Percentiles rank a stretch among this genome's conserved stretches.
These are phyloP conservation scores for Pantala flavescens DNA, from an alignment of 1,140 invertebrate species.

Conservation along the genomic window DNA sequence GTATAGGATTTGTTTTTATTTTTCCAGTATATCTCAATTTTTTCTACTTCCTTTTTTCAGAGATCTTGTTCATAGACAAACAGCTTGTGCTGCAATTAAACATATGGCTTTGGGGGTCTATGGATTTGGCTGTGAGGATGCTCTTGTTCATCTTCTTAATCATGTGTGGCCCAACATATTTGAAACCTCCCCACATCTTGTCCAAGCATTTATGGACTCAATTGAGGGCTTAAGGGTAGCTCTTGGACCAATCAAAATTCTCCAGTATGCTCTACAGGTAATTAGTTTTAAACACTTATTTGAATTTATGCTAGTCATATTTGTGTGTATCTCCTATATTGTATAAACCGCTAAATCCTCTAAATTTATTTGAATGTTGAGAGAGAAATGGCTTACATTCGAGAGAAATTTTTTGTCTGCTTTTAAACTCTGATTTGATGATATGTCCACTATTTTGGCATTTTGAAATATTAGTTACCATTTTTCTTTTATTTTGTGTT, in stretches of 20 bases:
- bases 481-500: no score
- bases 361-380: no score
- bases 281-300: slow-evolving; percentile 20
- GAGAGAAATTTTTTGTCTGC: no score
- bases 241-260: slow-evolving; percentile 89
- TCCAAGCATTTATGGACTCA: slow-evolving; percentile 98
- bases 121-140: slow-evolving; percentile 98
- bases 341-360: background rate
- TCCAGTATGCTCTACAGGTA: slow-evolving; percentile 91
- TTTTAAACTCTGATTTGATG: no score
- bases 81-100: slow-evolving; percentile 96
- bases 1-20: background rate
- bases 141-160: slow-evolving; percentile 91
- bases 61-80: slow-evolving; percentile 97
- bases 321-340: no score
- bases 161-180: slow-evolving; percentile 99
- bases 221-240: slow-evolving; percentile 95
- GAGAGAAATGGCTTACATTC: no score
- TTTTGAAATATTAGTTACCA: no score
- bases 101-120: slow-evolving; percentile 98
- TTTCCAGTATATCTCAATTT: slow-evolving; percentile 10
- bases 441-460: no score
- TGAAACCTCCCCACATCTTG: slow-evolving; percentile 97
- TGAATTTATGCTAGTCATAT: slow-evolving; percentile 3
- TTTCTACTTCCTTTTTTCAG: slow-evolving; percentile 41